phyloP scores from a whole-genome alignment of 2,888 invertebrate genomes.

The Mylabris sibirica region DNA sequence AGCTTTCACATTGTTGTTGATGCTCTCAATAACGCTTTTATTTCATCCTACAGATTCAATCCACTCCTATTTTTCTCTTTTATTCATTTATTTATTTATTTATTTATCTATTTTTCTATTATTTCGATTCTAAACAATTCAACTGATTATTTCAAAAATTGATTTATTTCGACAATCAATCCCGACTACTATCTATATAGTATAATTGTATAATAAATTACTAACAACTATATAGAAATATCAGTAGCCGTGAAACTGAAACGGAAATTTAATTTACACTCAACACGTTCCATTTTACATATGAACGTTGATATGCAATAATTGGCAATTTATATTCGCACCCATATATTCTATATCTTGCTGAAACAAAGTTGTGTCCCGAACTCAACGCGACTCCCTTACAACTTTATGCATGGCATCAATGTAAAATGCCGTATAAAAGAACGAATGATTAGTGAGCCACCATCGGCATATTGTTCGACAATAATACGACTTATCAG shows the following conservation, averaged over 20 bases:
- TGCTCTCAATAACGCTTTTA: constrained; percentile 54
- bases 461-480: constrained; percentile 17
- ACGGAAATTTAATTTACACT: constrained; percentile 56
- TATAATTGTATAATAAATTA: constrained; percentile 30
- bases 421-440: constrained; percentile 36
- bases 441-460: constrained; percentile 34
- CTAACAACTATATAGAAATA: constrained; percentile 49
- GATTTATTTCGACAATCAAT: constrained; percentile 13
- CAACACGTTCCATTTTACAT: constrained; percentile 53
- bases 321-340: constrained; percentile 53
- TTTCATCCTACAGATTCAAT: constrained; percentile 39
- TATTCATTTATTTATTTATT: neutral
- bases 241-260: constrained; percentile 50
- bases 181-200: too few species aligned
- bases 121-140: neutral
- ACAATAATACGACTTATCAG: constrained; percentile 13
- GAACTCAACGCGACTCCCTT: constrained; percentile 31
- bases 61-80: neutral
- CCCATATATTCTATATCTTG: constrained; percentile 36
- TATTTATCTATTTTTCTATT: constrained; percentile 2
- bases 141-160: neutral
- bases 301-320: constrained; percentile 51
- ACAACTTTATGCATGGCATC: constrained; percentile 37
- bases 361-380: constrained; percentile 45
- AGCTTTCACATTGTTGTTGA: constrained; percentile 55